Evolutionary conservation across 2,113 vertebrate species (phyloP).

Genomic region (Dicentrarchus labrax): DNA sequence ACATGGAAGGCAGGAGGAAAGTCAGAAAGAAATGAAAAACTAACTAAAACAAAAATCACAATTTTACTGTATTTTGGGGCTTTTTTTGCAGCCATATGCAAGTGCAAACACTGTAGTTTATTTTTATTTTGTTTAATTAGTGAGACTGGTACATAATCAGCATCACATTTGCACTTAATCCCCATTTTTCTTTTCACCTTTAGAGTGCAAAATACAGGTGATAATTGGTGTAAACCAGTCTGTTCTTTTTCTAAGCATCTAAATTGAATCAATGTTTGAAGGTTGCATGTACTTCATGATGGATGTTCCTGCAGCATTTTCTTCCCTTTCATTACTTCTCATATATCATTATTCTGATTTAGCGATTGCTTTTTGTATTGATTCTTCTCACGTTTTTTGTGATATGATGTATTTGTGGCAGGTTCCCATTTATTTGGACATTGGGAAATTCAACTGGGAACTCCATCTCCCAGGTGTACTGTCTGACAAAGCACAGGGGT

Average conservation of each 20-base stretch:
- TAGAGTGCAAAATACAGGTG: conserved; percentile 9
- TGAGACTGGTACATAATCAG: conserved; percentile 5
- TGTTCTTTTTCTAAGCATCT: background rate
- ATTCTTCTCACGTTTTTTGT: background rate
- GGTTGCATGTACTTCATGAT: background rate
- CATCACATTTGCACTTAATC: conserved; percentile 3
- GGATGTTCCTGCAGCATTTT: background rate
- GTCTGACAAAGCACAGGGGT: conserved; percentile 9
- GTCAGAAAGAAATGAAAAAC: background rate
- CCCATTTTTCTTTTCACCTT: conserved; percentile 21
- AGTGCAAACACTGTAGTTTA: background rate
- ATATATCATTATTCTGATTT: background rate
- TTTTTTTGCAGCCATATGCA: background rate
- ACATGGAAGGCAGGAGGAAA: background rate
- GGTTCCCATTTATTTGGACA: background rate
- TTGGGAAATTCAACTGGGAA: background rate
- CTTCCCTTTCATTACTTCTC: background rate
- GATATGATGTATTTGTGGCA: background rate
- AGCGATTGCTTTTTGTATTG: background rate
- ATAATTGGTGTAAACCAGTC: conserved; percentile 17
- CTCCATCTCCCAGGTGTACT: conserved; percentile 4
- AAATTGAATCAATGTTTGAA: background rate
- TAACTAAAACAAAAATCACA: too few relatives aligned
- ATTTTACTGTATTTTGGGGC: background rate
- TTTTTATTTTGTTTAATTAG: background rate